Base-by-base conservation (phyloP, 2,888 invertebrate species). In the Phengaris alcon region DNA sequence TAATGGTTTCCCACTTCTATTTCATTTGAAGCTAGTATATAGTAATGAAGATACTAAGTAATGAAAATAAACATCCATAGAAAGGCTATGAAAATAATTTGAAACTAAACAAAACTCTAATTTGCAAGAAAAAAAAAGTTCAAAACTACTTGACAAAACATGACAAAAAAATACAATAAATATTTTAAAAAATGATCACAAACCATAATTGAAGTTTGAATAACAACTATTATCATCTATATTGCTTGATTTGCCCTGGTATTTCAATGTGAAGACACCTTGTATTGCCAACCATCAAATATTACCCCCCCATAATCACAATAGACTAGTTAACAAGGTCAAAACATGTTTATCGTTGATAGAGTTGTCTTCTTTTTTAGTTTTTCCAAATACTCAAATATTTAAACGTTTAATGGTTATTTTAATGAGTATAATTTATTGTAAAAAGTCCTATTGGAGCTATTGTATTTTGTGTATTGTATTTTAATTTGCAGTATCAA, bases 231-330 rank as follows among this genome's bases (percentile, higher is more conserved):
- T 44, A 64, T 35, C 0, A 44, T 9, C 35, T 64, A 35, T 64
- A 64, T 64, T 64, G 35, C 64, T 64, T 35, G 64, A 64, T 12
- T 64, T 64, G 35, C 64, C 64, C 13, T 64, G 35, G 52, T 9
- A 52, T 57, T 57, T 15, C 59, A 35, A 64, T 10, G 64, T 64
- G 6, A 64, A 64, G 64, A 64, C 64, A 64, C 64, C 6, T 35
- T 64, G 64, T 44, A 44, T 35, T 64, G 35, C 64, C 35, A 35
- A 22, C 10, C 15, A 64, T 44, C 6, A 13, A 35, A 35, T 64
- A 35, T 44, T 64, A 35, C 35, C 10, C 35, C 35, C 35, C 52
- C 12, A 10, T 12, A 52, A 52, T 52, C 12, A 52, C 6, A 59
- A 10, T 22, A 59, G 59, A 59, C 13, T 44, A 64, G 35, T 64